These are phyloP conservation scores for Crypturellus tataupa DNA, from an alignment of 2,797 vertebrate genomes.

Conservation along the genomic window DNA sequence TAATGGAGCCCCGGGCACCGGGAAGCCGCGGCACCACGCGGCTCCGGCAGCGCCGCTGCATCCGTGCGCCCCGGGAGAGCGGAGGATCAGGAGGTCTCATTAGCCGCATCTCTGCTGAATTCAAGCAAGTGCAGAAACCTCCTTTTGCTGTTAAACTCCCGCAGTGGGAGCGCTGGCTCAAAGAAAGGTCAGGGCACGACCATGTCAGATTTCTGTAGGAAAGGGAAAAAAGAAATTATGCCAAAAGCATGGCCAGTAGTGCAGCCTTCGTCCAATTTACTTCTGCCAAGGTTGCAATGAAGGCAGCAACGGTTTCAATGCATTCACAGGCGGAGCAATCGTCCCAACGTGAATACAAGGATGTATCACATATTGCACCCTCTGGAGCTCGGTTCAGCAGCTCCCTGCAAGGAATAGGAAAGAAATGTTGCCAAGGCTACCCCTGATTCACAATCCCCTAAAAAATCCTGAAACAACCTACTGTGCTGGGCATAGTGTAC, in stretches of 20 bases:
- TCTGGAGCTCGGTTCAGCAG: not conserved
- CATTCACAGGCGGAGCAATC: not conserved
- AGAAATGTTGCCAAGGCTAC: not conserved
- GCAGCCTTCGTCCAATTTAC: slow-evolving; percentile 32
- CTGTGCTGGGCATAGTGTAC: not conserved
- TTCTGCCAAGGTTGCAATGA: not conserved
- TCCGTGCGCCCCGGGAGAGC: accelerated
- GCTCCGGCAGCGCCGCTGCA: accelerated
- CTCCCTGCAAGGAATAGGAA: not conserved
- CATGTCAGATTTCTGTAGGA: not conserved
- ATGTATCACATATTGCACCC: not conserved
- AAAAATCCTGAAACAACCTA: not conserved
- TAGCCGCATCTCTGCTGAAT: not conserved
- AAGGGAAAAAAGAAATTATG: slow-evolving; percentile 27
- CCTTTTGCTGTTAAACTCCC: slow-evolving; percentile 13
- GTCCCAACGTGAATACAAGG: not conserved
- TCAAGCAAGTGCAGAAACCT: slow-evolving; percentile 18
- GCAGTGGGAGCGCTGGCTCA: slow-evolving; percentile 41
- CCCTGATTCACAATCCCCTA: not conserved
- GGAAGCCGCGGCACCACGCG: accelerated
- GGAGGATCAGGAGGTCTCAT: slow-evolving; percentile 39
- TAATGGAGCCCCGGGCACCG: accelerated
- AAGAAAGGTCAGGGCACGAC: slow-evolving; percentile 53
- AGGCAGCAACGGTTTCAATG: not conserved
- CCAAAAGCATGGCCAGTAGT: not conserved